Percentiles rank a stretch among this genome's conserved stretches.
phyloP scores from a whole-genome alignment of 2,888 invertebrate species.

The Tryphoninae sp. region DNA sequence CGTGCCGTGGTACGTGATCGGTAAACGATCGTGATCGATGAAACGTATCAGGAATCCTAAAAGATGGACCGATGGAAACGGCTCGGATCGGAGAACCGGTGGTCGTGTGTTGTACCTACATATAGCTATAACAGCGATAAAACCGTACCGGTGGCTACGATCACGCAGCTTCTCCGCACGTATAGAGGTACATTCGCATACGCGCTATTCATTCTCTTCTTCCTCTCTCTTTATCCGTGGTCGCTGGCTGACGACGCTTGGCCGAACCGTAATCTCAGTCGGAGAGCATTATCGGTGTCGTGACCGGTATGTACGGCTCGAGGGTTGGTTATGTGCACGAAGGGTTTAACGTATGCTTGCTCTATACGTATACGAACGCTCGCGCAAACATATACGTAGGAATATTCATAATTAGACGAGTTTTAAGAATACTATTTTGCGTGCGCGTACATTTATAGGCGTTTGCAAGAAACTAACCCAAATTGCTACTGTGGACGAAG shows the following conservation, averaged over 20 bases:
- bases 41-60: slow-evolving; percentile 25
- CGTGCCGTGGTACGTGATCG: slow-evolving; percentile 45
- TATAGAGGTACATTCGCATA: not conserved
- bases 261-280: slow-evolving; percentile 7
- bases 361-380: too few species aligned
- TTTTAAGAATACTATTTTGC: too few species aligned
- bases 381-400: too few species aligned
- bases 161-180: slow-evolving; percentile 10
- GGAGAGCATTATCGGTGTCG: slow-evolving; percentile 17
- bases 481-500: too few species aligned
- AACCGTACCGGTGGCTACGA: slow-evolving; percentile 38
- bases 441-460: too few species aligned
- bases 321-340: not conserved
- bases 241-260: slow-evolving; percentile 39
- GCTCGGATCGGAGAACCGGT: slow-evolving; percentile 19
- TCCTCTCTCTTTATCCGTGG: slow-evolving; percentile 30
- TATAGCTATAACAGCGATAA: slow-evolving; percentile 31
- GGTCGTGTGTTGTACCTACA: slow-evolving; percentile 5
- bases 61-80: slow-evolving; percentile 17
- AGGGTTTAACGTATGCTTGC: not conserved
- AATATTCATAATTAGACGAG: too few species aligned
- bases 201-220: slow-evolving; percentile 20
- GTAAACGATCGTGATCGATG: slow-evolving; percentile 53
- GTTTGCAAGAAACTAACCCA: too few species aligned
- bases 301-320: not conserved